These are phyloP conservation scores for Plecturocebus donacophilus DNA, from an alignment of 2,113 vertebrate species.

Conservation along the genomic window DNA sequence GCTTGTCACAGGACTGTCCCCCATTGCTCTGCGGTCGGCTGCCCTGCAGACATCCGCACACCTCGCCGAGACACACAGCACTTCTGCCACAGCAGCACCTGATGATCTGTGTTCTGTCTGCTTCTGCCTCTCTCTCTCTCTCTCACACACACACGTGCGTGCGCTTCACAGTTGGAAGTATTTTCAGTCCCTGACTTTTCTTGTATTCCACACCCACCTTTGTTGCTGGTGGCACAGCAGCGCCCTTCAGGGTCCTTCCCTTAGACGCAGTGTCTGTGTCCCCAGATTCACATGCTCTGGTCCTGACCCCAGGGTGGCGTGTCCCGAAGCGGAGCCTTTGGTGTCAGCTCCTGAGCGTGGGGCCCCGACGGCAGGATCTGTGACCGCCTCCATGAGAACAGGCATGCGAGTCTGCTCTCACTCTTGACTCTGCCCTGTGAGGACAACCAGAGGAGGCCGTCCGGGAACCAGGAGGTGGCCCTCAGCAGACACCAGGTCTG, in stretches of 20 bases:
- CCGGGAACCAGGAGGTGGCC: no score
- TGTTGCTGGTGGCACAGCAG: neutral
- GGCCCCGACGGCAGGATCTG: neutral
- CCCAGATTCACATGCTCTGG: neutral
- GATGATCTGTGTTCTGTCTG: neutral
- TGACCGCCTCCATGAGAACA: neutral
- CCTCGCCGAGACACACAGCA: rapidly evolving
- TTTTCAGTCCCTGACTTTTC: neutral
- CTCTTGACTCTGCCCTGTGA: neutral
- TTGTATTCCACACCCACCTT: neutral
- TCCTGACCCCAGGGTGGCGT: neutral
- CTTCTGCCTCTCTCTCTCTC: neutral
- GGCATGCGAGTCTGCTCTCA: no score
- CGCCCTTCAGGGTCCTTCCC: neutral
- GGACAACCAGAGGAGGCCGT: neutral
- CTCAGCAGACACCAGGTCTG: neutral
- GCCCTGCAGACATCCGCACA: neutral
- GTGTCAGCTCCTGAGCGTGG: rapidly evolving
- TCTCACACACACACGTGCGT: no score
- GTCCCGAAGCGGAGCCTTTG: neutral
- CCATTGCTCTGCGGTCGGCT: neutral
- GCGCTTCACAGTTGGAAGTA: neutral
- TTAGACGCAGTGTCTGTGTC: neutral
- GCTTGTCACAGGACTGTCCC: neutral
- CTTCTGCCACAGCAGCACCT: neutral